phyloP scores from a whole-genome alignment of 2,113 vertebrate genomes.

The Gymnogyps californianus region DNA sequence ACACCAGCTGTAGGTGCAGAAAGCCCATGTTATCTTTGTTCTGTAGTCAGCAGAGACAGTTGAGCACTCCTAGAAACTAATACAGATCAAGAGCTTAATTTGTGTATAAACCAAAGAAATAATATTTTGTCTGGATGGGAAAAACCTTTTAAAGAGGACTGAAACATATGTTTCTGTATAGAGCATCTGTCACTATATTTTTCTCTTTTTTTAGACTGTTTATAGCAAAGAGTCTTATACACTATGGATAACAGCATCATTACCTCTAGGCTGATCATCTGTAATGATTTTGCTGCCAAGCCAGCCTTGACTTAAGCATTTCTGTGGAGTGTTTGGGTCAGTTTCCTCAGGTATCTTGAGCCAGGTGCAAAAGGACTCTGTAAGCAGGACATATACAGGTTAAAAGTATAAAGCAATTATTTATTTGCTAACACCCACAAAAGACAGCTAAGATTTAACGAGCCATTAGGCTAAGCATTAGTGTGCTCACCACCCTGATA shows the following conservation, averaged over 20 bases:
- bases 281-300: neutral
- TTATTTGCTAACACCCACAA: neutral
- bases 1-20: neutral
- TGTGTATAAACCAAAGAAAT: neutral
- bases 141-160: neutral
- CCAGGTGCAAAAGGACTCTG: neutral
- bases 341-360: neutral
- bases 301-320: neutral
- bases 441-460: neutral
- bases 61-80: neutral
- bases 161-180: conserved; percentile 11
- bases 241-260: neutral
- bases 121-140: neutral
- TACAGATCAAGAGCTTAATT: neutral
- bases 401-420: neutral
- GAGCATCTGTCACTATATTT: conserved; percentile 12
- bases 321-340: neutral
- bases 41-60: neutral
- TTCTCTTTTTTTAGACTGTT: neutral
- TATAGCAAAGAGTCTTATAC: neutral
- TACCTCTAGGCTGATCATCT: neutral
- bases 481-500: neutral
- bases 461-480: neutral
- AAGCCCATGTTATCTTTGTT: neutral
- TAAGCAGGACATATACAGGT: neutral